Evolutionary conservation across 2,797 vertebrate species (phyloP).

Genomic region (Lophius americanus): DNA sequence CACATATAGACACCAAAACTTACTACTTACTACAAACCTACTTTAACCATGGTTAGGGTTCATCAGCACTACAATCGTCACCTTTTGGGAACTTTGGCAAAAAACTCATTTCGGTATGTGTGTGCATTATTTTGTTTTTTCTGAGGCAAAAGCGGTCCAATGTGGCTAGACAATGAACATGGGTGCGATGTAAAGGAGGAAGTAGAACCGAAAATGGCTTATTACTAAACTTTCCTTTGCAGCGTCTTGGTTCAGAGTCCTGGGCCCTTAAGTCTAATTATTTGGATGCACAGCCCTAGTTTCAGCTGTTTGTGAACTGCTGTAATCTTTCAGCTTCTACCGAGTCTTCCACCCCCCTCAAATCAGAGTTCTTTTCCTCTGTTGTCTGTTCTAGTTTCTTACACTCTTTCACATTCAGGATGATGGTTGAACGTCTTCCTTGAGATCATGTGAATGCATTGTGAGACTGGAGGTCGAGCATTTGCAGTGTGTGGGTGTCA

Average conservation of each 20-base stretch:
- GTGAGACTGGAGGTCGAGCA: too few species aligned
- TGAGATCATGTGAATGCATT: not conserved
- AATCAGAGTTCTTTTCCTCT: constrained; percentile 4
- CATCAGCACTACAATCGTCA: too few species aligned
- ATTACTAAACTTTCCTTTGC: constrained; percentile 12
- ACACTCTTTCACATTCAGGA: constrained; percentile 26
- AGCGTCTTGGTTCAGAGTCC: not conserved
- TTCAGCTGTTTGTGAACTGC: not conserved
- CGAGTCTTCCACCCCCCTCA: not conserved
- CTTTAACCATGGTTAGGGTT: too few species aligned
- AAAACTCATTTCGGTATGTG: too few species aligned
- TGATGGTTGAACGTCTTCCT: constrained; percentile 51
- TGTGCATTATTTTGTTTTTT: not conserved
- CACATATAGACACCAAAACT: too few species aligned
- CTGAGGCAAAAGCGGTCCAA: not conserved
- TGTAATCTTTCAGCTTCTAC: constrained; percentile 27
- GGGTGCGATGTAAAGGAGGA: not conserved
- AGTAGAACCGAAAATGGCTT: constrained; percentile 2
- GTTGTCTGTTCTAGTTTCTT: constrained; percentile 30
- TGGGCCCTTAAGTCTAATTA: constrained; percentile 35
- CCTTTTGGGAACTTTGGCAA: too few species aligned
- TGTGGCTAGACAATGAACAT: constrained; percentile 5
- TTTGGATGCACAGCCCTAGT: constrained; percentile 10
- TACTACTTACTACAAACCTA: too few species aligned
- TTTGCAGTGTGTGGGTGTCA: not conserved